Base-by-base conservation (phyloP, 2,797 vertebrate genomes). In the Merluccius polli region DNA sequence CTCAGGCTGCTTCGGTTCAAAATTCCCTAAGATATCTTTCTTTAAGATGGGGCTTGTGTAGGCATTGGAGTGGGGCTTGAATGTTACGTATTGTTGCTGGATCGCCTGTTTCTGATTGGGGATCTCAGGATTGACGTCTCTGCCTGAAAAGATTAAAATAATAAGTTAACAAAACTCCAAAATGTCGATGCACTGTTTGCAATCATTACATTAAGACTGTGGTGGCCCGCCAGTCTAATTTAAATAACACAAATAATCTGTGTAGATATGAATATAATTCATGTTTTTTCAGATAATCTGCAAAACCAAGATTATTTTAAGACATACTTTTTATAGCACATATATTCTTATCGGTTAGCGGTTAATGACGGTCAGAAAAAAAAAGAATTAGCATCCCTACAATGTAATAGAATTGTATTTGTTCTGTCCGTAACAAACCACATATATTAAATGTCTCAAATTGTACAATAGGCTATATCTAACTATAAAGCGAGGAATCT, bases 31-130 rank as follows among this genome's bases (percentile, higher is more conserved):
- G 79, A 89, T 82, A 31, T 95, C 96, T 32, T 91, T 90, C 80
- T 89, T 96, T 73, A 99, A 89, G 72, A 96, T 84, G 1, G 98
- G 97, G 83, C 93, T 93, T 32, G 73, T 88, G 88, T 97, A 97
- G 67, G 83, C 72, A 72, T 96, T 93, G 18, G 92, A 93, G 86
- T 99, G 95, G 72, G 97, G 96, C 85, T 92, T 96, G 87, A 99
- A 99, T 0, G 97, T 99, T 81, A 97, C 89, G 84, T 96, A 99
- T 77, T 98, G 97, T 88, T 95, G 95, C 91, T 96, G 95, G 82
- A 98, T 95, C 83, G 96, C 89, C 86, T 90, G 79, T 24, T 88
- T 89, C 79, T 91, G 87, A 73, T 82, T 73, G 0, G 72, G 74
- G 9, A 52, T 33, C 21, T 24, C 82, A 5, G 65, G 72, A 9